These are phyloP conservation scores for Encarsia formosa DNA, from an alignment of 2,888 invertebrate species.

Conservation along the genomic window DNA sequence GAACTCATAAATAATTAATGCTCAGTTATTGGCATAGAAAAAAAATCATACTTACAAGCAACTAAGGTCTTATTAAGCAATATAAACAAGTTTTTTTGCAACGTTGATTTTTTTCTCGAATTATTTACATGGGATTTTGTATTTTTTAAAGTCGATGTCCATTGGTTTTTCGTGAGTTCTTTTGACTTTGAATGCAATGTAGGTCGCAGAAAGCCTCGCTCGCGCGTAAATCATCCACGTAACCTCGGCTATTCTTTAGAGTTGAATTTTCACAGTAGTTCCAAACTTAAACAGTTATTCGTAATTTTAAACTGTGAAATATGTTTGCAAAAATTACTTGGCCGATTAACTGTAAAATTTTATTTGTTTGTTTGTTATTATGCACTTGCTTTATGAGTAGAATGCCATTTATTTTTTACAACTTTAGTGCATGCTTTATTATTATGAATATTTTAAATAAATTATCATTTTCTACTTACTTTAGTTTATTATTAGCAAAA, in stretches of 20 bases:
- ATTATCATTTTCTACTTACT: too few relatives aligned
- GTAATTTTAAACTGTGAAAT: too few relatives aligned
- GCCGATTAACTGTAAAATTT: too few relatives aligned
- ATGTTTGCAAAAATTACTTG: too few relatives aligned
- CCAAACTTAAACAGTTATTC: too few relatives aligned
- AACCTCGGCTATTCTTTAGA: slow-evolving; percentile 9
- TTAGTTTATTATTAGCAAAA: too few relatives aligned
- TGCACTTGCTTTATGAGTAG: too few relatives aligned
- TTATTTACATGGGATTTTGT: slow-evolving; percentile 7
- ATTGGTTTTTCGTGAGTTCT: slow-evolving; percentile 21
- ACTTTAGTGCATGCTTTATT: too few relatives aligned
- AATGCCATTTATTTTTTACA: too few relatives aligned
- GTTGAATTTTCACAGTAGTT: too few relatives aligned
- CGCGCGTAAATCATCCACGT: slow-evolving; percentile 2
- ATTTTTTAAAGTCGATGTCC: slow-evolving; percentile 1
- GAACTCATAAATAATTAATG: slow-evolving; percentile 11
- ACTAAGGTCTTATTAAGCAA: slow-evolving; percentile 17
- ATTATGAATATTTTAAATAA: too few relatives aligned
- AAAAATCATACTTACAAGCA: slow-evolving; percentile 7
- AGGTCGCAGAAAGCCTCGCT: slow-evolving; percentile 16
- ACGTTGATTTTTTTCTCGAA: neutral
- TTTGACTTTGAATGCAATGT: slow-evolving; percentile 21
- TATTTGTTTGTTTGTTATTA: too few relatives aligned
- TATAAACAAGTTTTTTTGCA: slow-evolving; percentile 14
- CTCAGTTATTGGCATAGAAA: neutral